Evolutionary conservation across 2,113 vertebrate species (phyloP), one percentile per base, ranked within the genome.

Genomic region (Maccullochella peelii): DNA sequence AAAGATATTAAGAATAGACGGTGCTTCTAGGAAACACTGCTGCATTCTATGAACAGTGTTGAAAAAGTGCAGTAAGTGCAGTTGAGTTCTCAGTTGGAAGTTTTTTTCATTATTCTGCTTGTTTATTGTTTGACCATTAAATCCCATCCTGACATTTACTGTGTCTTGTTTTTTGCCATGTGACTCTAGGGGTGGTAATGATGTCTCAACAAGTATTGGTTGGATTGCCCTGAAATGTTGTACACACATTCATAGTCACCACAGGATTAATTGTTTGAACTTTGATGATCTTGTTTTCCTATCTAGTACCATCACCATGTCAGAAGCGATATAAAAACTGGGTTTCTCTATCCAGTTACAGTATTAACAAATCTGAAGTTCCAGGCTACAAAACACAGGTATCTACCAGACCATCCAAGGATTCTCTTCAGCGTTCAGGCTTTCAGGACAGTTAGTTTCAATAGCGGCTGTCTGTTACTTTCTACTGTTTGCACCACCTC

Each of bases 121-220:
- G 25, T 71, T 77, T 30, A 15, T 27, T 77, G 50, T 86, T 82
- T 66, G 27, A 25, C 25, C 21, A 77, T 73, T 81, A 68, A 77
- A 85, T 77, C 73, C 65, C 49, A 58, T n/a, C 6, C 30, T 33
- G 23, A 36, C 23, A 1, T 55, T 62, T 42, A 5, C 33, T 59
- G 52, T 49, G 14, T 69, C 27, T 47, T 30, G 23, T n/a, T 36
- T 25, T 70, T 70, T 38, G 68, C 27, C 50, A 16, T 5, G 5
- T 30, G 42, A 18, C 30, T 55, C 2, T 38, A 7, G 11, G 27
- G 49, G 15, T 4, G 20, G 30, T 54, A 15, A 54, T 8, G 20
- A 18, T 27, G n/a, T 58, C n/a, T 27, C 0, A 6, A 15, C 55
- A 14, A 5, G n/a, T 36, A 61, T 5, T 61, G 30, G 8, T 20